phyloP scores from a whole-genome alignment of 2,113 vertebrate species.

The Corythornis cristatus region DNA sequence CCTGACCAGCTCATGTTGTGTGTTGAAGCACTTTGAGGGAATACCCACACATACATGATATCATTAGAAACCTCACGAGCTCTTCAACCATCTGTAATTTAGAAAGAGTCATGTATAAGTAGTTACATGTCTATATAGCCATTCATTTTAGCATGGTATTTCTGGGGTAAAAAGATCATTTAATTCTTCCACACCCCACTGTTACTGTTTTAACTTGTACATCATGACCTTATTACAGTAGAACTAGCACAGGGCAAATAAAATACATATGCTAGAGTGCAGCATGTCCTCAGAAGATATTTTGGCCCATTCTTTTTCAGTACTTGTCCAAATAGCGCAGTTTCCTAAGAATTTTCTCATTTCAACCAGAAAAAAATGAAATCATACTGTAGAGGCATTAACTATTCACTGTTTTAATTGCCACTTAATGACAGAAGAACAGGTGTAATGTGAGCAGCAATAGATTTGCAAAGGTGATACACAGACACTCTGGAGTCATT shows the following conservation, averaged over 20 bases:
- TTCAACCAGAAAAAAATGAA: not conserved
- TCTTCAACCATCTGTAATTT: not conserved
- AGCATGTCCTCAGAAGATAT: not conserved
- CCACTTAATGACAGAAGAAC: not conserved
- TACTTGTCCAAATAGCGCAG: not conserved
- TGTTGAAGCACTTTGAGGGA: not conserved
- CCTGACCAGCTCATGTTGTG: not conserved
- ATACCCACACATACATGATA: not conserved
- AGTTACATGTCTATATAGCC: not conserved
- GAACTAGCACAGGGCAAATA: not conserved
- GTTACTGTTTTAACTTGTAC: not conserved
- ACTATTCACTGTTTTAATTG: not conserved
- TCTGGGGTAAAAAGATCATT: not conserved
- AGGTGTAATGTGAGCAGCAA: not conserved
- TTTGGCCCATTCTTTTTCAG: not conserved
- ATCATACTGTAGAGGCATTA: not conserved
- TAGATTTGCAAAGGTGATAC: not conserved
- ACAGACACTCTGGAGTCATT: not conserved
- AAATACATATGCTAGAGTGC: not conserved
- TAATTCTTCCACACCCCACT: not conserved
- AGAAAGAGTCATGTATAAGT: not conserved
- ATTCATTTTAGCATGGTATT: not conserved
- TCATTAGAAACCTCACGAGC: not conserved
- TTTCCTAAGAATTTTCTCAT: not conserved
- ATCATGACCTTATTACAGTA: not conserved